Percentiles rank a stretch among this genome's conserved stretches.
Conservation (phyloP, 1,140 invertebrate species). For the Thaumatotibia leucotreta region DNA sequence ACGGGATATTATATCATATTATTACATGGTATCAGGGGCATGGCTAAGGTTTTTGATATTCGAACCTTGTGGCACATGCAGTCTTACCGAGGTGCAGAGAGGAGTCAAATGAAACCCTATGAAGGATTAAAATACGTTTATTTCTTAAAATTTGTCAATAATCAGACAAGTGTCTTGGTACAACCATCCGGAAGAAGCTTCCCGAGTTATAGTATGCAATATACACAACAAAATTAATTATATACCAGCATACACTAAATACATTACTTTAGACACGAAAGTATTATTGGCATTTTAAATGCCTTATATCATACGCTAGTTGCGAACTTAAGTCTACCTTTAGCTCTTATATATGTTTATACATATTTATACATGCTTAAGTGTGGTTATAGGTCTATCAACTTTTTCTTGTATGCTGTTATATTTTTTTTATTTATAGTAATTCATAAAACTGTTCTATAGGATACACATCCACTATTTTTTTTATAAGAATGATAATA, state of each 20-base stretch:
- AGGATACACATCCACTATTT: background rate
- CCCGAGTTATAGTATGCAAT: slow-evolving; percentile 27
- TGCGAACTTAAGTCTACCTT: slow-evolving; percentile 3
- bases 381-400: background rate
- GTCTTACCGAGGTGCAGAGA: background rate
- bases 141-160: slow-evolving; percentile 73
- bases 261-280: slow-evolving; percentile 19
- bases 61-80: background rate
- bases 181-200: slow-evolving; percentile 27
- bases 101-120: slow-evolving; percentile 45
- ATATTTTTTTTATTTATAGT: background rate
- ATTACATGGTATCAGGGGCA: no score
- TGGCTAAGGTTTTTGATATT: no score
- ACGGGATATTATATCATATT: no score
- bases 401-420: background rate
- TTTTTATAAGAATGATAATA: background rate
- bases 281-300: slow-evolving; percentile 28
- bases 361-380: slow-evolving; percentile 12
- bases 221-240: slow-evolving; percentile 34
- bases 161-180: slow-evolving; percentile 38
- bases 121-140: slow-evolving; percentile 73
- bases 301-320: slow-evolving; percentile 22
- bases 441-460: background rate
- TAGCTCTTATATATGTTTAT: slow-evolving; percentile 14
- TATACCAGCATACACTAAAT: slow-evolving; percentile 25